A percentile compares a stretch with the other conserved stretches of the same genome.
phyloP scores from a whole-genome alignment of 2,797 vertebrate genomes.

The Selene dorsalis region DNA sequence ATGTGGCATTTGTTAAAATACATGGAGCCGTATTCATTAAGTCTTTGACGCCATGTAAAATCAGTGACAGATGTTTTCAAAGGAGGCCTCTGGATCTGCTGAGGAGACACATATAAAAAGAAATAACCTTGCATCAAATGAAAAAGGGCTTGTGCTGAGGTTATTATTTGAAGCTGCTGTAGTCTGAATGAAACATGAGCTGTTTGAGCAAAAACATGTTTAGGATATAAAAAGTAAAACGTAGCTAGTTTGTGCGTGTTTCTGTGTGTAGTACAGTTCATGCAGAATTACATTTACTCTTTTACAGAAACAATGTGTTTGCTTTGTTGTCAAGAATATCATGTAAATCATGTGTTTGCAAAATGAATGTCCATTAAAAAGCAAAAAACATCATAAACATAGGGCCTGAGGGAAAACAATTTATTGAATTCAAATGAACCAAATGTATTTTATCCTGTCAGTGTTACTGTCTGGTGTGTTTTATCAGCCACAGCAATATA shows the following conservation, averaged over 20 bases:
- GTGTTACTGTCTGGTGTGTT: no score
- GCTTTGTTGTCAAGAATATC: conserved; percentile 15
- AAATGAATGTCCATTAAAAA: conserved; percentile 6
- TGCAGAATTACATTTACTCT: not conserved
- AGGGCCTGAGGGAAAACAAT: no score
- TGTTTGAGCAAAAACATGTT: conserved; percentile 25
- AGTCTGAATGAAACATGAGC: conserved; percentile 31
- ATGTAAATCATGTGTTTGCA: conserved; percentile 9
- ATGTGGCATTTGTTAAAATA: conserved; percentile 78
- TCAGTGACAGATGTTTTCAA: conserved; percentile 85
- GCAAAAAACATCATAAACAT: not conserved
- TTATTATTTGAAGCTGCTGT: conserved; percentile 32
- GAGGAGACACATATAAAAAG: conserved; percentile 67
- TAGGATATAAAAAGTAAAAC: conserved; percentile 20
- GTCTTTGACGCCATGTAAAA: conserved; percentile 84
- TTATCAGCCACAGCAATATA: no score
- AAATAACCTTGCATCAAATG: conserved; percentile 63
- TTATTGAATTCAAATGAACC: not conserved
- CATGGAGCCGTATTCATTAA: conserved; percentile 81
- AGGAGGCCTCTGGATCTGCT: conserved; percentile 61
- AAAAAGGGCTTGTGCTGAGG: conserved; percentile 27
- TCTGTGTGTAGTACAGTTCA: conserved; percentile 4
- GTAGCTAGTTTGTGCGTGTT: conserved; percentile 9
- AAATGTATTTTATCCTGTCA: not conserved
- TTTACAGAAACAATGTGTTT: not conserved